Conservation (phyloP, 2,888 invertebrate species). For the Dasypogon diadema region DNA sequence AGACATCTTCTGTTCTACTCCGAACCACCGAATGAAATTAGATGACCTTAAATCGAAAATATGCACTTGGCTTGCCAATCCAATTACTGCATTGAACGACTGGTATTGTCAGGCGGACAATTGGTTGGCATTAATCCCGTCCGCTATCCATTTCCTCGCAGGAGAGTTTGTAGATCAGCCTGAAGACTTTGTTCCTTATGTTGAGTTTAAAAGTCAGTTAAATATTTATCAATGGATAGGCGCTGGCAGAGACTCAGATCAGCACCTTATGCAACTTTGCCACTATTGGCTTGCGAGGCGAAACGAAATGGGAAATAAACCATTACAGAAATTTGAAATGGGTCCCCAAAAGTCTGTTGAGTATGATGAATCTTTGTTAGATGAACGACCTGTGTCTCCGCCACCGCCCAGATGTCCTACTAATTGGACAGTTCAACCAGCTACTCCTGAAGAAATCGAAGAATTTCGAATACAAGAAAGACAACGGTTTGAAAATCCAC, state of each 20-base stretch:
- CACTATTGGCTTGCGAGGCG: constrained; percentile 82
- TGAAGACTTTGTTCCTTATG: constrained; percentile 88
- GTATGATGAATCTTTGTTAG: constrained; percentile 53
- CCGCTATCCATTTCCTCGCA: constrained; percentile 85
- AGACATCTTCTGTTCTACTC: constrained; percentile 87
- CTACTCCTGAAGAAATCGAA: constrained; percentile 81
- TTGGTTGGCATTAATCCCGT: constrained; percentile 81
- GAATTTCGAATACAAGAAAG: constrained; percentile 86
- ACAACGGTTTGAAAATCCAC: constrained; percentile 86
- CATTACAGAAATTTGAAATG: constrained; percentile 38
- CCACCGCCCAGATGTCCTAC: constrained; percentile 78
- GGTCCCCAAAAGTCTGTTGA: constrained; percentile 61
- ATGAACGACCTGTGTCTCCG: constrained; percentile 69
- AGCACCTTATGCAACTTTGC: constrained; percentile 79
- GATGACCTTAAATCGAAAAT: constrained; percentile 80
- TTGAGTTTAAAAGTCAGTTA: constrained; percentile 82
- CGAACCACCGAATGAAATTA: constrained; percentile 86
- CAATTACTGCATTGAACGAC: constrained; percentile 84
- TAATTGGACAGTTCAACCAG: constrained; percentile 85
- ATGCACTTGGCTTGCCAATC: constrained; percentile 80
- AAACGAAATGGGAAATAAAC: constrained; percentile 65
- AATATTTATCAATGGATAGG: constrained; percentile 87
- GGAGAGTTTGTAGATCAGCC: constrained; percentile 85
- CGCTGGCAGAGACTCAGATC: constrained; percentile 90
- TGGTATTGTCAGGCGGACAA: constrained; percentile 81